These are phyloP conservation scores for Drosophila subpulchrella DNA, from an alignment of 1,140 invertebrate genomes.

Conservation along the genomic window DNA sequence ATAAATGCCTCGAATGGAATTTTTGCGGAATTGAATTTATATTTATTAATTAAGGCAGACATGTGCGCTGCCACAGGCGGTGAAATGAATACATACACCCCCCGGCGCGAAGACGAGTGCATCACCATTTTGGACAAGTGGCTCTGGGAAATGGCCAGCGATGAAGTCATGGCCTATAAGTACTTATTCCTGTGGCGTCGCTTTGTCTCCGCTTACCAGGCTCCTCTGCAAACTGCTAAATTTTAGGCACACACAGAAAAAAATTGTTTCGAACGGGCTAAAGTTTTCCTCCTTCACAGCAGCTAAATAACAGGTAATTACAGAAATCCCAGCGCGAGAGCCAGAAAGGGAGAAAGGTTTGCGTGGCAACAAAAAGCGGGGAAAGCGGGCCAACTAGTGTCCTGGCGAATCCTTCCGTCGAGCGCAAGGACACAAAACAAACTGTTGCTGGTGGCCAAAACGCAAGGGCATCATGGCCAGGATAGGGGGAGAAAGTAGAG, in stretches of 20 bases:
- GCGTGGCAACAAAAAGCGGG: conserved; percentile 20
- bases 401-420: conserved; percentile 58
- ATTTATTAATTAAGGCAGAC: conserved; percentile 67
- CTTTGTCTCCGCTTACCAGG: conserved; percentile 35
- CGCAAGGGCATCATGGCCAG: conserved; percentile 21
- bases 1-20: conserved; percentile 48
- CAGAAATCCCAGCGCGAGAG: conserved; percentile 3
- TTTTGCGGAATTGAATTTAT: conserved; percentile 47
- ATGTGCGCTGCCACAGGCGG: conserved; percentile 31
- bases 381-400: conserved; percentile 25
- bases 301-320: conserved; percentile 7
- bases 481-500: conserved; percentile 14
- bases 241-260: neutral
- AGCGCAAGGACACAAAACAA: conserved; percentile 69
- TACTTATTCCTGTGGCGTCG: conserved; percentile 20
- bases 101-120: conserved; percentile 21
- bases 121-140: conserved; percentile 31
- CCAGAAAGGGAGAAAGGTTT: conserved; percentile 6
- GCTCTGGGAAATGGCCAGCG: conserved; percentile 8
- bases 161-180: conserved; percentile 41
- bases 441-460: conserved; percentile 63
- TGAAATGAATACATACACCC: conserved; percentile 27
- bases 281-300: conserved; percentile 8
- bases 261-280: conserved; percentile 1
- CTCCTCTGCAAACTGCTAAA: conserved; percentile 16